Conservation (phyloP, 2,888 invertebrate species). For the Steinernema hermaphroditum region DNA sequence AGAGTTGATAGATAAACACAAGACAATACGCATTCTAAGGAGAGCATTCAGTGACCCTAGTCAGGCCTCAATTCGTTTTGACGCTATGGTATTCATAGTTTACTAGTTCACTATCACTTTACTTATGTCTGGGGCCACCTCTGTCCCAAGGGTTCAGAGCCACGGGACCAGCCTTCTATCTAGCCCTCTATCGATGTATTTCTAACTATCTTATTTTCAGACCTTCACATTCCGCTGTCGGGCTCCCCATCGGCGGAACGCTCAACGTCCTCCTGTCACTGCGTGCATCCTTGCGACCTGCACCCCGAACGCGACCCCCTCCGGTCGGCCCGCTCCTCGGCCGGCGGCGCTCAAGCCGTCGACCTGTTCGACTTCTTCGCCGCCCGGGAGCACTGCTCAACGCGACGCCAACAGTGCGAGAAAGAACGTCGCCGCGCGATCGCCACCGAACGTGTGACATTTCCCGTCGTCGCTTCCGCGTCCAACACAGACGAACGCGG, state of each 20-base stretch:
- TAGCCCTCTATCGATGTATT: too few species aligned
- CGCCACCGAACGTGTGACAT: neutral
- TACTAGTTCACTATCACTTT: too few species aligned
- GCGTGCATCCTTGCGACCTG: conserved; percentile 64
- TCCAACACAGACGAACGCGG: neutral
- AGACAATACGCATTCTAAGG: too few species aligned
- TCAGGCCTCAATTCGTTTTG: too few species aligned
- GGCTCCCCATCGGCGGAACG: conserved; percentile 41
- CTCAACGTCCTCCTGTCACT: conserved; percentile 45
- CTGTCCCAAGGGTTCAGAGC: too few species aligned
- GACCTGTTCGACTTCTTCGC: conserved; percentile 58
- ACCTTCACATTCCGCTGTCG: conserved; percentile 55
- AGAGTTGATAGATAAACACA: too few species aligned
- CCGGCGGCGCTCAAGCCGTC: conserved; percentile 30
- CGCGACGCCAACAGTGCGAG: conserved; percentile 6
- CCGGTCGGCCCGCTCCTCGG: conserved; percentile 6
- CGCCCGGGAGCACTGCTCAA: neutral
- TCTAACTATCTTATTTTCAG: too few species aligned
- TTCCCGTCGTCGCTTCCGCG: neutral
- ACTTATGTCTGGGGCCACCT: too few species aligned
- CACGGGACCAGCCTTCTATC: too few species aligned
- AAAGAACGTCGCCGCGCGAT: neutral
- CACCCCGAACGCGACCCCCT: conserved; percentile 26
- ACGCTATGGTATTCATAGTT: too few species aligned
- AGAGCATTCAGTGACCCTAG: too few species aligned